phyloP scores from a whole-genome alignment of 2,113 vertebrate genomes.

The Odobenus rosmarus region DNA sequence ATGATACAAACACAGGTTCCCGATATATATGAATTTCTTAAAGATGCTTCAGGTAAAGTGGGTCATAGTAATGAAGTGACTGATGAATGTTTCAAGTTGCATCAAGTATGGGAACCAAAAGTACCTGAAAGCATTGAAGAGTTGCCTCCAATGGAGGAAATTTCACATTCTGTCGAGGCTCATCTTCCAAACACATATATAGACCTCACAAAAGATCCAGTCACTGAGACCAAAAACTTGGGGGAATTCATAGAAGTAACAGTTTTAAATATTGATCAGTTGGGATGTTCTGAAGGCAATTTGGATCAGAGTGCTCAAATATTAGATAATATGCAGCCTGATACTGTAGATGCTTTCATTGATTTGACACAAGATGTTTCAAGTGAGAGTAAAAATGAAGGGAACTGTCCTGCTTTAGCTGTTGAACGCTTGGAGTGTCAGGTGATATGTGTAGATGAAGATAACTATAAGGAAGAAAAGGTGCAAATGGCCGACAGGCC shows the following conservation, averaged over 20 bases:
- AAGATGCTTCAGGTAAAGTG: constrained; percentile 71
- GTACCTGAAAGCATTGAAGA: constrained; percentile 66
- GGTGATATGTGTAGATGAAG: constrained; percentile 64
- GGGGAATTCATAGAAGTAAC: constrained; percentile 68
- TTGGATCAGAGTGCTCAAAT: constrained; percentile 47
- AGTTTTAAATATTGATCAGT: constrained; percentile 73
- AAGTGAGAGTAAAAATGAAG: constrained; percentile 71
- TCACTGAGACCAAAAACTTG: constrained; percentile 68
- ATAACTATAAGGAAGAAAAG: constrained; percentile 73
- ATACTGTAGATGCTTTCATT: constrained; percentile 63
- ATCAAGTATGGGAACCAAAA: constrained; percentile 67
- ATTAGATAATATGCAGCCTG: not conserved
- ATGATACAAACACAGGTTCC: constrained; percentile 69
- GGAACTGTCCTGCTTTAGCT: constrained; percentile 49
- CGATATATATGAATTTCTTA: constrained; percentile 74
- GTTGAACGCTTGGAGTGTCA: constrained; percentile 28
- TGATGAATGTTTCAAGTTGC: constrained; percentile 73
- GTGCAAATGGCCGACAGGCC: not conserved
- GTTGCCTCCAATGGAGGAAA: constrained; percentile 35
- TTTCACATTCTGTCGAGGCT: constrained; percentile 42
- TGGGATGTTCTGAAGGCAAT: constrained; percentile 47
- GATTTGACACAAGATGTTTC: constrained; percentile 77
- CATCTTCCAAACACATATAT: constrained; percentile 69
- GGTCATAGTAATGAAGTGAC: not conserved
- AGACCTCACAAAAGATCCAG: constrained; percentile 76